Evolutionary conservation across 1,140 invertebrate genomes (phyloP), one percentile per base, ranked within the genome.

Genomic region (Xylocopa sonorina): DNA sequence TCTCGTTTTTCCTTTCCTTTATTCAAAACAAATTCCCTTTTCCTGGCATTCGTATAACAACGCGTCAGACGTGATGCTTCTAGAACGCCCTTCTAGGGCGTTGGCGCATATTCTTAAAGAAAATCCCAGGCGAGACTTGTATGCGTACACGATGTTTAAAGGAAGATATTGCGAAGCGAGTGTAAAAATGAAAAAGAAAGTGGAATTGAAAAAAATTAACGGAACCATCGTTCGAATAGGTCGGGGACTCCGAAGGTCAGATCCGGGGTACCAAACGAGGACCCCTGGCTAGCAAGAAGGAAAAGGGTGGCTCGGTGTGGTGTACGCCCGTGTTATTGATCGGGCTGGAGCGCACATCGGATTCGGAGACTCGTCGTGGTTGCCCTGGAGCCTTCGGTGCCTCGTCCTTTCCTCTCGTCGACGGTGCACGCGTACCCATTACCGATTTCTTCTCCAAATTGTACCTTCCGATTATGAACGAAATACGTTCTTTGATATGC

Each of bases 281-380:
- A 77, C 74, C 82, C 82, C 86, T 75, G 74, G 60, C 80, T 60
- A 57, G 80, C 83, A 82, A 82, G 84, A 86, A 89, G 84, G 88
- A 89, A 90, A 88, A 89, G 88, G 85, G 85, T 86, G 69, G 86
- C 82, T 80, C 80, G 60, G 57, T 78, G 83, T 76, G 81, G 89
- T 90, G 88, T 88, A 90, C 89, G 90, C 89, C 89, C 86, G 88
- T 55, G 88, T 90, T 92, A 92, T 92, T 92, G 91, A 92, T 92
- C 91, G 89, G 74, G 60, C 82, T 83, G 85, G 81, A 79, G 83
- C 86, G 87, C 88, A 89, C 90, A 89, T 88, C 85, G 84, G 88
- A 87, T 90, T 92, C 87, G 88, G 85, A 87, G 87, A 71, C 81
- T 88, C 86, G 83, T 63, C 64, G 74, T 77, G 81, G 75, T 77